A percentile compares a stretch with the other conserved stretches of the same genome.
Conservation (phyloP, 2,888 invertebrate species). For the Eupithecia subfuscata region DNA sequence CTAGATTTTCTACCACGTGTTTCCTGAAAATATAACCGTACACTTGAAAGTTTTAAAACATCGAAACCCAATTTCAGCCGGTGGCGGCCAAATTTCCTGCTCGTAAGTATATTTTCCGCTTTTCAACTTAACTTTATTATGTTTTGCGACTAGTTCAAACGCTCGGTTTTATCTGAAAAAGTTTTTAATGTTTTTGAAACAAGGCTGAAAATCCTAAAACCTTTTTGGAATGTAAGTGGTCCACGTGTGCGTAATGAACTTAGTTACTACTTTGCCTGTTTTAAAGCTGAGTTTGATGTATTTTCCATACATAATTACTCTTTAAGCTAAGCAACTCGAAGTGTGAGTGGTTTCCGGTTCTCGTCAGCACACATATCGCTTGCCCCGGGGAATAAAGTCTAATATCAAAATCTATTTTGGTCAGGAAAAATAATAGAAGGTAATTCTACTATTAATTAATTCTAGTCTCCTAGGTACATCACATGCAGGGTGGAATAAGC, state of each 20-base stretch:
- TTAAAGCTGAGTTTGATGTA: background rate
- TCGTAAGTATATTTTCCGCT: constrained; percentile 27
- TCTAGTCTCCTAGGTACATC: too few relatives aligned
- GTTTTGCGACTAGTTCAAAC: constrained; percentile 12
- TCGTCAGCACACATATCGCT: too few relatives aligned
- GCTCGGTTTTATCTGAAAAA: background rate
- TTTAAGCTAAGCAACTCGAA: too few relatives aligned
- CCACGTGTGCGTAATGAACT: background rate
- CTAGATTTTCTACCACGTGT: constrained; percentile 1
- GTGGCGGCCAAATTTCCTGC: constrained; percentile 28
- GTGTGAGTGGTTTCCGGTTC: too few relatives aligned
- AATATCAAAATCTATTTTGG: too few relatives aligned
- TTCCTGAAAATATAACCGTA: background rate
- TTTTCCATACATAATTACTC: background rate
- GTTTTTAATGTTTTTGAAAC: constrained; percentile 4
- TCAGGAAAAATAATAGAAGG: too few relatives aligned
- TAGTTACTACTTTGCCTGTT: background rate
- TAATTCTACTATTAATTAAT: too few relatives aligned
- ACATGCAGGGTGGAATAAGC: too few relatives aligned
- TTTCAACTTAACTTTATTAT: constrained; percentile 25
- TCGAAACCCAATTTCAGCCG: constrained; percentile 25
- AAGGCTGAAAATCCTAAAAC: background rate
- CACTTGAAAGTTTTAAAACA: constrained; percentile 26
- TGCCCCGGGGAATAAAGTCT: too few relatives aligned
- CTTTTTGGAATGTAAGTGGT: background rate